Base-by-base conservation (phyloP, 2,888 invertebrate genomes). In the Stenotaenia linearis region DNA sequence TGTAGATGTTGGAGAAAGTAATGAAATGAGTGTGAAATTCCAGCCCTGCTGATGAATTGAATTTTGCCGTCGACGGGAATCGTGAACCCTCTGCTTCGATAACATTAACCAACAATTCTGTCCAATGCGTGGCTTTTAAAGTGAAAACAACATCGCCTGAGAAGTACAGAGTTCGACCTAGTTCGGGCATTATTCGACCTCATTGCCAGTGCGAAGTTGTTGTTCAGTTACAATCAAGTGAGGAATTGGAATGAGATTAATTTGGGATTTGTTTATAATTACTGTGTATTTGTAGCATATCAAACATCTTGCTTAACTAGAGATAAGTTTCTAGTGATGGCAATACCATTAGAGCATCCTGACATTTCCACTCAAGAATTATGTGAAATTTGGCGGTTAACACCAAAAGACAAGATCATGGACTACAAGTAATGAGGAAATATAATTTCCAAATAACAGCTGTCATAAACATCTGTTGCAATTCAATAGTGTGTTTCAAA, bases 61-160 rank as follows among this genome's bases (percentile, higher is more conserved):
- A 89, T 77, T 95, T 94, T 84, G 89, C 89, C 82, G 90, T 88
- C 45, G 84, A 84, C 80, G 90, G 90, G 69, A 91, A 90, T 75
- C 90, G 90, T 81, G 94, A 93, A 84, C 86, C 91, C 32, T 88
- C 89, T 0, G 91, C 92, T 77, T 90, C 89, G 40, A 90, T 92
- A 83, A 89, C 88, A 0, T 88, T 96, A 18, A 91, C 90, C 32
- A 95, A 95, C 85, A 89, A 90, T 83, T 90, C 92, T 80, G 88
- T 89, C 79, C 86, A 86, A 81, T 85, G 89, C 79, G 86, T 92
- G 32, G 90, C 92, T 10, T 93, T 90, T 84, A 93, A 93, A 89
- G 92, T 98, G 81, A 94, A 98, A 87, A 98, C 97, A 15, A 98
- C 97, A 3, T 93, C 96, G 0, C 98, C 97, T 0, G 96, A 97